phyloP scores from a whole-genome alignment of 1,140 invertebrate genomes.

The Drosophila sp. region DNA sequence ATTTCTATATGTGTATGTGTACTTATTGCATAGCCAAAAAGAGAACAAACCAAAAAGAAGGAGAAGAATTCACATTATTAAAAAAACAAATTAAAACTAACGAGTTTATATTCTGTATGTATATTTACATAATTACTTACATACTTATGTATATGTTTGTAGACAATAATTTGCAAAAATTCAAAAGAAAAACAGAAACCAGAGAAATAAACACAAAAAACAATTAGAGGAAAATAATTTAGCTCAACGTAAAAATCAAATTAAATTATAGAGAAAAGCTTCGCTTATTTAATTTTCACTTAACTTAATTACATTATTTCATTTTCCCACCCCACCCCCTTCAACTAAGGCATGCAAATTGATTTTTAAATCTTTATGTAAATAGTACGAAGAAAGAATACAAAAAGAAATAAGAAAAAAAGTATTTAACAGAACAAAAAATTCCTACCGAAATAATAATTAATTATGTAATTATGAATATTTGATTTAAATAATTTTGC shows the following conservation, averaged over 20 bases:
- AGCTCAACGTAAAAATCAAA: slow-evolving; percentile 17
- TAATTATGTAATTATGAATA: slow-evolving; percentile 54
- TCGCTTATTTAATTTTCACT: slow-evolving; percentile 19
- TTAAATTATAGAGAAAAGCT: slow-evolving; percentile 48
- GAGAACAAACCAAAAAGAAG: slow-evolving; percentile 32
- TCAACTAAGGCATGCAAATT: slow-evolving; percentile 27
- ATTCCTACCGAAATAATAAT: slow-evolving; percentile 73
- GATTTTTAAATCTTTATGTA: slow-evolving; percentile 51
- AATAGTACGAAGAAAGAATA: slow-evolving; percentile 52
- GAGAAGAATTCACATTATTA: slow-evolving; percentile 25
- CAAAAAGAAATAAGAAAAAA: slow-evolving; percentile 14
- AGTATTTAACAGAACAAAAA: slow-evolving; percentile 72
- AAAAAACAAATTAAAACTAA: slow-evolving; percentile 33
- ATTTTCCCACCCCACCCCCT: not conserved
- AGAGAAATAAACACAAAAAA: not conserved
- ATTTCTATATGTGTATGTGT: slow-evolving; percentile 12
- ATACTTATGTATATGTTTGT: slow-evolving; percentile 62
- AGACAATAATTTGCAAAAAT: slow-evolving; percentile 72
- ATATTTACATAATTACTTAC: slow-evolving; percentile 9
- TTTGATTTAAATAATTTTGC: slow-evolving; percentile 41
- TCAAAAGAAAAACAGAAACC: slow-evolving; percentile 8
- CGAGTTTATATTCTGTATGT: slow-evolving; percentile 41
- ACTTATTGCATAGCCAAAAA: slow-evolving; percentile 30
- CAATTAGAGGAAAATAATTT: slow-evolving; percentile 39
- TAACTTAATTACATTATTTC: slow-evolving; percentile 30